Evolutionary conservation across 2,888 invertebrate genomes (phyloP).

Genomic region (Corbicula japonica): DNA sequence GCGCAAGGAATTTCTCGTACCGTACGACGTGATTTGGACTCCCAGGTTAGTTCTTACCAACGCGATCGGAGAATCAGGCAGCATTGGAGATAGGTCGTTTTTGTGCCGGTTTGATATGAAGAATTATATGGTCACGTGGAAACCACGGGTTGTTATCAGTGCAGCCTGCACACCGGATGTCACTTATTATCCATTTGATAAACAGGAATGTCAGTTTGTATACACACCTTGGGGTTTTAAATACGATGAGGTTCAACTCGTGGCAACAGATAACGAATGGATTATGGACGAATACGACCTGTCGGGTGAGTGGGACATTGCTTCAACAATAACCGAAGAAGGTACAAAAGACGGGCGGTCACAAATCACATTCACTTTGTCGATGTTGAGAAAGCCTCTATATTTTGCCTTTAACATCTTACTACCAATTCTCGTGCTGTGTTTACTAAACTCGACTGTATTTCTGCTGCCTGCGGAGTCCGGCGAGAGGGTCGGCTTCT

Average conservation of each 20-base stretch:
- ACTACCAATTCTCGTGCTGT: constrained; percentile 58
- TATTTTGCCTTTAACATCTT: constrained; percentile 65
- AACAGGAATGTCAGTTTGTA: constrained; percentile 52
- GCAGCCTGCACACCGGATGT: constrained; percentile 63
- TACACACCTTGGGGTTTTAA: constrained; percentile 60
- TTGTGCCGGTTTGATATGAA: constrained; percentile 39
- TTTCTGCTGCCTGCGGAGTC: constrained; percentile 63
- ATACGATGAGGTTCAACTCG: constrained; percentile 34
- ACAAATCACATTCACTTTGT: constrained; percentile 41
- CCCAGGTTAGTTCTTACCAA: constrained; percentile 57
- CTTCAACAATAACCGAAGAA: constrained; percentile 32
- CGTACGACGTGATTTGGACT: constrained; percentile 59
- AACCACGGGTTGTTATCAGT: constrained; percentile 57
- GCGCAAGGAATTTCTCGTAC: constrained; percentile 51
- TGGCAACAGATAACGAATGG: constrained; percentile 30
- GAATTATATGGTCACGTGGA: constrained; percentile 39
- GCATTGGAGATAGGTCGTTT: constrained; percentile 52
- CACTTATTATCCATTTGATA: constrained; percentile 64
- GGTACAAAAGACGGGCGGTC: constrained; percentile 23
- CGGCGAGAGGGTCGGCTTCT: constrained; percentile 64
- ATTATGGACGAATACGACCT: constrained; percentile 41
- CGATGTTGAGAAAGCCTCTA: constrained; percentile 54
- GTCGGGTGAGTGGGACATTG: constrained; percentile 62
- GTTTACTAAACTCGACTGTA: constrained; percentile 55
- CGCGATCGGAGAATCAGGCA: constrained; percentile 56